phyloP scores from a whole-genome alignment of 2,797 vertebrate species.

The Orientallactaga sibirica region DNA sequence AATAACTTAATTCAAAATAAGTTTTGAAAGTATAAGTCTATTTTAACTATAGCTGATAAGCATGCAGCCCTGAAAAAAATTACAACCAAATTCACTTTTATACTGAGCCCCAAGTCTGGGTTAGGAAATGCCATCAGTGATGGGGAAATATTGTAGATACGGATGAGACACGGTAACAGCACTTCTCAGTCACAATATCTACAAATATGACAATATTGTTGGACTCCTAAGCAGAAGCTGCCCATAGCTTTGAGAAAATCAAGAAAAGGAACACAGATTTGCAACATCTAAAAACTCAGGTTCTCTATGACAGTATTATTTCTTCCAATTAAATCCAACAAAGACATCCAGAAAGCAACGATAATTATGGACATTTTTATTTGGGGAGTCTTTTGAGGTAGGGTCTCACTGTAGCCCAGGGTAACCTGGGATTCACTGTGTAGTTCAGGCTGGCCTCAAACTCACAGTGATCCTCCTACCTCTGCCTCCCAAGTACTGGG shows the following conservation, averaged over 20 bases:
- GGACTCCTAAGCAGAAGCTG: conserved; percentile 28
- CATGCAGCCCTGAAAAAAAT: not conserved
- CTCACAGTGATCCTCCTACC: too few species aligned
- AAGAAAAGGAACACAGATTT: conserved; percentile 26
- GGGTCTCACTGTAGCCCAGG: too few species aligned
- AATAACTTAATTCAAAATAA: conserved; percentile 18
- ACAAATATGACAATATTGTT: conserved; percentile 38
- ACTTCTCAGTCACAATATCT: conserved; percentile 26
- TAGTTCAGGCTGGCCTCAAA: too few species aligned
- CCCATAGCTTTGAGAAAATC: conserved; percentile 19
- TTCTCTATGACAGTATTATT: conserved; percentile 45
- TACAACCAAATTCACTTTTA: conserved; percentile 52
- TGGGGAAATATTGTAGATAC: conserved; percentile 36
- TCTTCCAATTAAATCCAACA: conserved; percentile 53
- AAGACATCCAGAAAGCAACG: conserved; percentile 58
- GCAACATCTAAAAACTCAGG: conserved; percentile 54
- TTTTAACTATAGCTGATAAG: conserved; percentile 28
- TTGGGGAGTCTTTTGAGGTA: too few species aligned
- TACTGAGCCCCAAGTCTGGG: not conserved
- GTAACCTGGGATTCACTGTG: too few species aligned
- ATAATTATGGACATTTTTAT: not conserved
- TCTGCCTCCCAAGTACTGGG: too few species aligned
- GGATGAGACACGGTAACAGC: conserved; percentile 4
- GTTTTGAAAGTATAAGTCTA: conserved; percentile 44
- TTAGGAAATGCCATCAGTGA: conserved; percentile 1